These are phyloP conservation scores for Corythornis leucogaster DNA, from an alignment of 2,797 vertebrate genomes.

Conservation along the genomic window DNA sequence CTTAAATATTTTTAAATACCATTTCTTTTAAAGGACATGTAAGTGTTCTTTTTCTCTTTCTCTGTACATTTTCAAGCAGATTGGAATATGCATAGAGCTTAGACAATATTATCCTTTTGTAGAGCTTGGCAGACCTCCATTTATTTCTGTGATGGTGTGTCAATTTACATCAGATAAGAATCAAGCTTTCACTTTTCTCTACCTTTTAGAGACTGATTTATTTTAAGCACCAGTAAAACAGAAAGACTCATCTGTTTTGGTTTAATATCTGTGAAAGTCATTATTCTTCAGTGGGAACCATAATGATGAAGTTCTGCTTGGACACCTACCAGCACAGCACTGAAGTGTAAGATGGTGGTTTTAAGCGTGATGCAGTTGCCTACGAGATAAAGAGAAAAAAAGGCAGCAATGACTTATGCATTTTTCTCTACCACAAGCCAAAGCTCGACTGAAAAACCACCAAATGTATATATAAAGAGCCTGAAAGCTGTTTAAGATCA, in stretches of 20 bases:
- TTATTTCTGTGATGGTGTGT: not conserved
- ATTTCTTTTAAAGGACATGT: not conserved
- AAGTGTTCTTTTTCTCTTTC: not conserved
- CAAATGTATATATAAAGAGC: not conserved
- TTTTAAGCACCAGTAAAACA: conserved; percentile 38
- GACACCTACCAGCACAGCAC: not conserved
- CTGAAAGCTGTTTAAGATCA: not conserved
- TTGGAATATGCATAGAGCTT: not conserved
- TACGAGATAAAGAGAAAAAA: not conserved
- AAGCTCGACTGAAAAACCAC: not conserved
- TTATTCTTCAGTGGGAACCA: not conserved
- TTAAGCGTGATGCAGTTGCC: not conserved
- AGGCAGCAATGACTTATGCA: not conserved
- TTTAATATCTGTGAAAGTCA: conserved; percentile 13
- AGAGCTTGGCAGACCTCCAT: conserved; percentile 23
- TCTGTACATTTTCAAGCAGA: not conserved
- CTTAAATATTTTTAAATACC: conserved; percentile 30
- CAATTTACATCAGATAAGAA: conserved; percentile 39
- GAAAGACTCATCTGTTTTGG: not conserved
- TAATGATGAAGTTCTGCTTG: not conserved
- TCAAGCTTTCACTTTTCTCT: conserved; percentile 26
- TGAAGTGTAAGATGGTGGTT: not conserved
- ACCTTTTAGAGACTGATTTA: conserved; percentile 21
- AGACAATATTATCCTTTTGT: conserved; percentile 25
- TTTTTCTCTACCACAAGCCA: not conserved